Evolutionary conservation across 2,797 vertebrate genomes (phyloP).

Genomic region (Danio albolineatus): DNA sequence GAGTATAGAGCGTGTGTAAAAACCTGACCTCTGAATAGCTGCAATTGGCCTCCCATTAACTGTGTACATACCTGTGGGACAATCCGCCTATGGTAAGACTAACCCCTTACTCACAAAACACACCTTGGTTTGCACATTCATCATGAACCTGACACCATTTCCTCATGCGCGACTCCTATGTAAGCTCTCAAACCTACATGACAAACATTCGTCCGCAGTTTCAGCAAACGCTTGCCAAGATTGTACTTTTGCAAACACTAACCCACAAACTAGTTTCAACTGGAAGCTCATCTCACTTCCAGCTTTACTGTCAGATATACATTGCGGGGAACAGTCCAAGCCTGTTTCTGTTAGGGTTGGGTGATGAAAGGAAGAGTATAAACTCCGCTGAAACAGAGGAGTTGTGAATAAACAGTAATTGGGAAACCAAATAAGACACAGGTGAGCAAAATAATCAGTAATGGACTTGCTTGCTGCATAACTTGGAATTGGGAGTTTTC

Average conservation of each 20-base stretch:
- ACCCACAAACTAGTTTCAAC: background rate
- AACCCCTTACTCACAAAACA: constrained; percentile 23
- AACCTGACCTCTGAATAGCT: constrained; percentile 53
- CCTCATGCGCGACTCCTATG: background rate
- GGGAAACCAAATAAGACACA: no score
- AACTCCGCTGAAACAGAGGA: no score
- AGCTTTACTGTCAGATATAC: background rate
- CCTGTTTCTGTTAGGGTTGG: background rate
- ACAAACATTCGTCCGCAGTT: background rate
- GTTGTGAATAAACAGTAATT: no score
- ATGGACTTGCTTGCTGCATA: no score
- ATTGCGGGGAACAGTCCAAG: background rate
- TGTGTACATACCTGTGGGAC: constrained; percentile 52
- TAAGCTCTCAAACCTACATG: background rate
- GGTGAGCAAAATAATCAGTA: no score
- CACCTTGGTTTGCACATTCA: constrained; percentile 39
- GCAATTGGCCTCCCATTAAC: constrained; percentile 45
- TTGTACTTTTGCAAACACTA: background rate
- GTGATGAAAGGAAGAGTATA: no score
- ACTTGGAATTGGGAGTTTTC: no score
- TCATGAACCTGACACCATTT: constrained; percentile 31
- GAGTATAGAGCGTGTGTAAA: constrained; percentile 27
- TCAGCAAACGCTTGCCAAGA: background rate
- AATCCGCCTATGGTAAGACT: constrained; percentile 21
- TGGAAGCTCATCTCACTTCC: background rate